Evolutionary conservation across 1,140 invertebrate species (phyloP), one percentile per base, ranked within the genome.

Genomic region (Magallana ariakensis): DNA sequence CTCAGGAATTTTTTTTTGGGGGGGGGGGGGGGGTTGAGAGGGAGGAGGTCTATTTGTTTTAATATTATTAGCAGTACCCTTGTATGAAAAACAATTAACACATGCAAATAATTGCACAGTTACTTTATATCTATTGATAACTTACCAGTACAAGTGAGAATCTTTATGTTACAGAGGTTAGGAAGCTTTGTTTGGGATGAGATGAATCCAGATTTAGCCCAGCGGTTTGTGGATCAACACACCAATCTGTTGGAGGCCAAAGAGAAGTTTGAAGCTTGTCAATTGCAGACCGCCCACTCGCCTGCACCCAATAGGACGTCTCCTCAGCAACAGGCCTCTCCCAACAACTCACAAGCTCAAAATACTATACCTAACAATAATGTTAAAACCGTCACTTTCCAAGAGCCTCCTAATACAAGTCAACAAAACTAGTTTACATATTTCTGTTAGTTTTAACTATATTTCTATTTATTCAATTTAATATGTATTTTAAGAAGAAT

Each of bases 111-210:
- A 46, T 46, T 46, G 2, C 5, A 5, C 33, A 46, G 2, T 46
- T 46, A 4, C 5, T 46, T 46, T 46, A 46, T 46, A 2, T 46
- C 1, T 46, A 46, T 46, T 46, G 33, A 46, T 46, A 5, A 46
- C 33, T 5, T 46, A 46, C 33, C 33, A 46, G 33, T 46, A 46
- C 33, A 46, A 4, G 33, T 2, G 33, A 46, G 2, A 46, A 75
- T 33, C 85, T 87, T 87, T 82, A 54, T 60, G 56, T 91, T 89
- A 6, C 89, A 94, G 93, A 89, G 93, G 19, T 91, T 93, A 80
- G 93, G 93, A 56, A 87, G 88, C 62, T 94, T 94, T 89, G 93
- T 94, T 6, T 94, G 92, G 92, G 89, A 90, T 80, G 87, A 87
- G 57, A 89, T 92, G 89, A 86, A 89, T 46, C 87, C 85, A 26